A percentile compares a stretch with the other conserved stretches of the same genome.
Conservation (phyloP, 1,140 invertebrate species). For the Augochlora pura region DNA sequence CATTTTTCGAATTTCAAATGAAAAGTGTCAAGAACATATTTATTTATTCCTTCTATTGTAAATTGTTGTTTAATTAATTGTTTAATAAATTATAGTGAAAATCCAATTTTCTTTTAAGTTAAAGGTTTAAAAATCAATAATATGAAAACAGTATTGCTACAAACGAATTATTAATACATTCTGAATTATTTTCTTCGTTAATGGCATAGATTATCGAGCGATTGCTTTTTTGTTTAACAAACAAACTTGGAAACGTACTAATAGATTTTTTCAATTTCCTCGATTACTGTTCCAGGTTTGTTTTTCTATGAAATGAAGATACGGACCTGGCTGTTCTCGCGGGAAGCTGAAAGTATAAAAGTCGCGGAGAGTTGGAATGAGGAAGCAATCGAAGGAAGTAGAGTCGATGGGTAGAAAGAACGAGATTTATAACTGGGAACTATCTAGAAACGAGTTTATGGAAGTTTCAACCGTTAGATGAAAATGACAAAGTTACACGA, state of each 20-base stretch:
- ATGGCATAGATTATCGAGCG: no score
- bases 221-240: neutral
- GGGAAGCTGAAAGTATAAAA: neutral
- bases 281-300: neutral
- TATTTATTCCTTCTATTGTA: no score
- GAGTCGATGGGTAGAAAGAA: constrained; percentile 3
- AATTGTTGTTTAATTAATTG: no score
- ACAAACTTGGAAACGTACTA: neutral
- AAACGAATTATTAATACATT: no score
- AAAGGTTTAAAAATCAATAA: no score
- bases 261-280: neutral
- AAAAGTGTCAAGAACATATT: no score
- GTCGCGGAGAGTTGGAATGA: neutral
- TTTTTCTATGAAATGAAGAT: neutral
- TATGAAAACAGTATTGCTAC: no score
- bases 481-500: neutral
- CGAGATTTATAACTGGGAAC: neutral
- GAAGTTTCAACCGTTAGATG: neutral
- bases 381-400: constrained; percentile 1
- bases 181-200: no score
- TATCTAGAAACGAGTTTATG: neutral
- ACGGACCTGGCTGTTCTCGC: neutral
- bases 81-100: no score
- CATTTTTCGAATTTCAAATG: no score
- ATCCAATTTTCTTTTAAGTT: no score